Percentiles rank a stretch among this genome's conserved stretches.
These are phyloP conservation scores for Philereme vetulata DNA, from an alignment of 2,888 invertebrate genomes.

Conservation along the genomic window DNA sequence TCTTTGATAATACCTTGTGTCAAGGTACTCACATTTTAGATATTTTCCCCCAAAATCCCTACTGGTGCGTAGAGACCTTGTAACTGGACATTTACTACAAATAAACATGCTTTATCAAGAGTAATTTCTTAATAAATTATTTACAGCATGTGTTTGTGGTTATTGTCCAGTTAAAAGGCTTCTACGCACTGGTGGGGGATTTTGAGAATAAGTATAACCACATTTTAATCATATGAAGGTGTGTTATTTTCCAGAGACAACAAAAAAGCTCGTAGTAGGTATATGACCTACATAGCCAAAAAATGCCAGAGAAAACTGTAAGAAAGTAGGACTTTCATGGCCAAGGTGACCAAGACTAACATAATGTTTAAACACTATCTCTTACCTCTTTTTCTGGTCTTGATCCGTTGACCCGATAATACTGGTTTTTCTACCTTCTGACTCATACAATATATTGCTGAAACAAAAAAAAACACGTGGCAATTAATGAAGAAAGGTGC, in stretches of 20 bases:
- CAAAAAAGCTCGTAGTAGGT: not conserved
- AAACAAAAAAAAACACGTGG: slow-evolving; percentile 82
- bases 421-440: slow-evolving; percentile 99
- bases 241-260: not conserved
- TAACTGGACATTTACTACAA: too few relatives aligned
- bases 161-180: too few relatives aligned
- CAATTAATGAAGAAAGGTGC: slow-evolving; percentile 64
- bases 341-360: slow-evolving; percentile 45
- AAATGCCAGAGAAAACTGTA: slow-evolving; percentile 15
- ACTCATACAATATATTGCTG: slow-evolving; percentile 99
- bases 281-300: slow-evolving; percentile 36
- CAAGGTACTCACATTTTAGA: not conserved
- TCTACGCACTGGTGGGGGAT: too few relatives aligned
- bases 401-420: slow-evolving; percentile 99
- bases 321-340: slow-evolving; percentile 38
- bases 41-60: too few relatives aligned
- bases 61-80: too few relatives aligned
- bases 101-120: too few relatives aligned
- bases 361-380: slow-evolving; percentile 38
- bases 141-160: too few relatives aligned
- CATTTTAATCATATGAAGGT: not conserved
- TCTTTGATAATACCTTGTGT: not conserved
- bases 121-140: too few relatives aligned
- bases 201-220: too few relatives aligned
- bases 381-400: slow-evolving; percentile 99